phyloP scores from a whole-genome alignment of 1,140 invertebrate species.

The Centruroides sculpturatus region DNA sequence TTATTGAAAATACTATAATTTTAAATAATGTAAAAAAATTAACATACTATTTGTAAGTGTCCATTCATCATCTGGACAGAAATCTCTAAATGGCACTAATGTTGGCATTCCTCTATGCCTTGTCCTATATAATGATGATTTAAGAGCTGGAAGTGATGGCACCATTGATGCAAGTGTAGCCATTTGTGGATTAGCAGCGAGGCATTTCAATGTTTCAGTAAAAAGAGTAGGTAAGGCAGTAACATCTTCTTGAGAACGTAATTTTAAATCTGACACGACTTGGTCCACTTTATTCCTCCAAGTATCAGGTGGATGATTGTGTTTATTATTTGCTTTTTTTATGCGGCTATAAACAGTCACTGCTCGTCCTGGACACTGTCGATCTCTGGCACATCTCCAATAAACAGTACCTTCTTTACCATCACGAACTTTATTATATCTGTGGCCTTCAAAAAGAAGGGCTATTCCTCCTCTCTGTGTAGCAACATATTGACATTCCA shows the following conservation, averaged over 20 bases:
- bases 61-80: constrained; percentile 12
- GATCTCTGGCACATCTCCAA: constrained; percentile 22
- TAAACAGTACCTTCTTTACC: constrained; percentile 25
- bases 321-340: constrained; percentile 25
- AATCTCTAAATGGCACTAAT: constrained; percentile 8
- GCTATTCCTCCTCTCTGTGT: constrained; percentile 24
- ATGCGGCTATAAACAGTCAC: constrained; percentile 24
- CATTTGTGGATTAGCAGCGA: constrained; percentile 20
- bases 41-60: constrained; percentile 11
- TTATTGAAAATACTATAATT: no score
- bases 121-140: constrained; percentile 10
- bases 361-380: constrained; percentile 23
- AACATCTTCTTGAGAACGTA: constrained; percentile 15
- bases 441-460: constrained; percentile 23
- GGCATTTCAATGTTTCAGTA: constrained; percentile 22
- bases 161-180: constrained; percentile 17
- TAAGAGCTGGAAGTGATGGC: constrained; percentile 14
- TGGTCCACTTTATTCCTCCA: constrained; percentile 17
- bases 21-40: neutral
- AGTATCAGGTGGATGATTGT: constrained; percentile 24
- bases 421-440: constrained; percentile 24
- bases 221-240: constrained; percentile 15
- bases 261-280: constrained; percentile 16
- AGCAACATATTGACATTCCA: constrained; percentile 24
- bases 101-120: constrained; percentile 11